Conservation (phyloP, 2,888 invertebrate genomes). For the Dynastes tityus region DNA sequence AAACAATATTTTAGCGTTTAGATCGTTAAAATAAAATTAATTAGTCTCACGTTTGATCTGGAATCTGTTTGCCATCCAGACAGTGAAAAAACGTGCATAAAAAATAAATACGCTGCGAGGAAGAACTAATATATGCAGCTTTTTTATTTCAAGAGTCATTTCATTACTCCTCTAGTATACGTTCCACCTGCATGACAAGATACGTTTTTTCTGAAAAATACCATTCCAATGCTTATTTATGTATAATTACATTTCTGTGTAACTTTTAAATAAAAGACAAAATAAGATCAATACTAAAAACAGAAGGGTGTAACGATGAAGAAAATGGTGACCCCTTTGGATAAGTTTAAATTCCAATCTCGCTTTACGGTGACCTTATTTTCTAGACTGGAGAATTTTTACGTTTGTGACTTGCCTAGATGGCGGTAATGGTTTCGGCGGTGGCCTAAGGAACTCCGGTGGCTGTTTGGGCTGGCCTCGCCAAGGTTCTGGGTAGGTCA, state of each 20-base stretch:
- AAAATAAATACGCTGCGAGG: too few species aligned
- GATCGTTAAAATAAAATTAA: too few species aligned
- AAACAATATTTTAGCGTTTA: too few species aligned
- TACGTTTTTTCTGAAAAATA: too few species aligned
- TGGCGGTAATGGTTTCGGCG: slow-evolving; percentile 75
- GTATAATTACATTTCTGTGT: too few species aligned
- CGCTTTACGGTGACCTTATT: slow-evolving; percentile 37
- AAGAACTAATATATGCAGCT: too few species aligned
- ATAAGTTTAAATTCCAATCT: slow-evolving; percentile 12
- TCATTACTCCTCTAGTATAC: too few species aligned
- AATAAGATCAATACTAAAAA: slow-evolving; percentile 4
- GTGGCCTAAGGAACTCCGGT: slow-evolving; percentile 78
- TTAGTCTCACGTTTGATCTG: too few species aligned
- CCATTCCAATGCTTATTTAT: too few species aligned
- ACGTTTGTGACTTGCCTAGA: slow-evolving; percentile 69
- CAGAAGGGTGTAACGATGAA: neutral
- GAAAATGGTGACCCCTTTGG: slow-evolving; percentile 10
- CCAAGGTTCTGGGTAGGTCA: slow-evolving; percentile 75
- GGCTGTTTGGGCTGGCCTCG: slow-evolving; percentile 73
- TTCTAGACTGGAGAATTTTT: slow-evolving; percentile 20
- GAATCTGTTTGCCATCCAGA: neutral
- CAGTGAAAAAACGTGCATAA: neutral
- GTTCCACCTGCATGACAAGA: too few species aligned
- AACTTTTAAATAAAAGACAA: too few species aligned
- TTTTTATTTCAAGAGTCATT: too few species aligned